Evolutionary conservation across 2,888 invertebrate genomes (phyloP), one percentile per base, ranked within the genome.

Genomic region (Andrena bucephala): DNA sequence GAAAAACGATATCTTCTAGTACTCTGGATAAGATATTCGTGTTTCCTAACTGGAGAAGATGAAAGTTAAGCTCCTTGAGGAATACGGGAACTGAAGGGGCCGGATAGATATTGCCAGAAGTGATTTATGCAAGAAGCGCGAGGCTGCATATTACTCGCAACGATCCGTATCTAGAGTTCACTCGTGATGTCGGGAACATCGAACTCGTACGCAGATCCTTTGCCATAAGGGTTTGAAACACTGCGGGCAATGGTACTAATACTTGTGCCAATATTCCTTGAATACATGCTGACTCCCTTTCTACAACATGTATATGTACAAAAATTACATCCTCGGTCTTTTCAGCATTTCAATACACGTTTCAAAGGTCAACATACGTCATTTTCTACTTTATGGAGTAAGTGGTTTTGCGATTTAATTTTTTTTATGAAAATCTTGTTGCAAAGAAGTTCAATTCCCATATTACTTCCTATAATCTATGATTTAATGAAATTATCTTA

Each of bases 81-180:
- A 83, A 89, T 87, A 87, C 84, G 75, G 71, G 72, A 70, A 77
- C 67, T 66, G 62, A 77, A 81, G 71, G 72, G 72, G 57, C 84
- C 87, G 90, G 90, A 91, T 92, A 92, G 87, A 92, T 93, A 92
- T 92, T 92, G 90, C 92, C 90, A 89, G 86, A 92, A 91, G 90
- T 92, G 92, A 93, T 93, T 92, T 92, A 93, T 92, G 90, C 88
- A 87, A 85, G 89, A 87, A 85, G 89, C 89, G 90, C 90, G 89
- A 87, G 89, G 90, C 89, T 90, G 88, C 91, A 93, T 91, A 92
- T 92, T 92, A 90, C 91, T 87, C 82, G 84, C 84, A 88, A 84
- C 87, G 87, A 89, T 88, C 88, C 88, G 76, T 74, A 54, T 59
- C 59, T 63, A 54, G 73, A 79, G 66, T 63, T 59, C 59, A 27